Evolutionary conservation across 2,797 vertebrate genomes (phyloP), one percentile per base, ranked within the genome.

Genomic region (Molothrus ater): DNA sequence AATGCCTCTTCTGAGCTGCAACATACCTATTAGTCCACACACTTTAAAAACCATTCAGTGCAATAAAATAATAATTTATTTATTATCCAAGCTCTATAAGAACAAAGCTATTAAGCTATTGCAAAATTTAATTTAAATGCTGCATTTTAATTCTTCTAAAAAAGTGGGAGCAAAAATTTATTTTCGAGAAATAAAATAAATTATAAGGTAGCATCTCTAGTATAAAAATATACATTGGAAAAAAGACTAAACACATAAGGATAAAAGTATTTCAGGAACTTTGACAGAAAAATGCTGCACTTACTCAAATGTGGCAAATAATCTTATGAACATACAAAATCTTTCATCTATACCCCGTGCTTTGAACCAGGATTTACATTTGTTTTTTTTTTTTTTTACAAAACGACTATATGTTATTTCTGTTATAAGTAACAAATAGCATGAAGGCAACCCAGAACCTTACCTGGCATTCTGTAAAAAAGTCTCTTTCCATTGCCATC

Each of bases 401-500:
- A 57, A 79, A 50, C 50, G 25, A 59, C 34, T 34, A 31, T 2
- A 75, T 36, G 24, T 69, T 83, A 32, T 72, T 91, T 42, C 54
- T 86, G 59, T 84, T 45, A 7, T 50, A 87, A 47, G 61, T 60
- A 80, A 47, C 34, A 68, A 63, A 40, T 83, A 82, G 40, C 64
- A 88, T 5, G 81, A 90, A 93, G 48, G 10, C 15, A 94, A 79
- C 18, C 40, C 43, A 79, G 47, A 94, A 83, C 56, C 98, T 98
- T 98, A 99, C 99, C 98, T 97, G 99, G 99, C 99, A 99, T 99
- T 95, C 98, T 98, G 96, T 99, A 99, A 97, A 99, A 99, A 84
- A 99, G 98, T 69, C 99, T 98, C 95, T 98, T 98, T 64, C 99
- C 98, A n/a, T 98, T 98, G 94, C 99, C 99, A 31, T 99, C 99